phyloP scores from a whole-genome alignment of 1,140 invertebrate genomes.

The Calycopis cecrops region DNA sequence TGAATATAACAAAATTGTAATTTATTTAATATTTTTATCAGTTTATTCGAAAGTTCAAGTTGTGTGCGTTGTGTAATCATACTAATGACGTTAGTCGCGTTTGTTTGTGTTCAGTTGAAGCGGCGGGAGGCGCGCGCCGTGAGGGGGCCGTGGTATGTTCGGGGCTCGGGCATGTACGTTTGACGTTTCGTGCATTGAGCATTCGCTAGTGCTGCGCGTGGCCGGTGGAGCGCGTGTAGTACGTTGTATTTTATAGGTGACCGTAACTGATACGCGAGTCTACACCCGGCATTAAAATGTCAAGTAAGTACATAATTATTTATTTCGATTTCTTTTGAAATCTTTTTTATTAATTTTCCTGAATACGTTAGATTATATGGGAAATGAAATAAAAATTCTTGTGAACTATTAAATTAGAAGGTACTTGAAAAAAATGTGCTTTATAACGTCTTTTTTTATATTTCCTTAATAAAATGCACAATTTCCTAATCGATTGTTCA shows the following conservation, averaged over 20 bases:
- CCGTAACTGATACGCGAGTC: conserved; percentile 57
- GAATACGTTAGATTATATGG: too few species aligned
- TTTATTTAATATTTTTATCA: background rate
- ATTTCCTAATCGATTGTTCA: background rate
- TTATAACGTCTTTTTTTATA: too few species aligned
- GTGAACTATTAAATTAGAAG: background rate
- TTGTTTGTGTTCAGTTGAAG: conserved; percentile 23
- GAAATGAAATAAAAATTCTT: background rate
- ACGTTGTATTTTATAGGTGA: conserved; percentile 55
- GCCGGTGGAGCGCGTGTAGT: conserved; percentile 59
- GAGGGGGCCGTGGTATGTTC: conserved; percentile 39
- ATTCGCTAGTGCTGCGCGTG: conserved; percentile 49
- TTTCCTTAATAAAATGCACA: too few species aligned
- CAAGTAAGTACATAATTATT: conserved; percentile 47
- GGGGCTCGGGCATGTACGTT: conserved; percentile 40
- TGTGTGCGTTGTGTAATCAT: conserved; percentile 27
- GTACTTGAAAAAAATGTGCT: conserved; percentile 3
- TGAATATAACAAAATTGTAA: background rate
- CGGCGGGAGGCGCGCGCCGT: conserved; percentile 20
- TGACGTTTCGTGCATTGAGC: conserved; percentile 16
- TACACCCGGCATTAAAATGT: conserved; percentile 66
- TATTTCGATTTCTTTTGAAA: background rate
- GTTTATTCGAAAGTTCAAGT: too few species aligned
- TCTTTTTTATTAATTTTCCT: background rate
- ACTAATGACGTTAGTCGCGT: conserved; percentile 24